Percentiles rank a stretch among this genome's conserved stretches.
Conservation (phyloP, 2,888 invertebrate genomes). For the Limnephilus auricula region DNA sequence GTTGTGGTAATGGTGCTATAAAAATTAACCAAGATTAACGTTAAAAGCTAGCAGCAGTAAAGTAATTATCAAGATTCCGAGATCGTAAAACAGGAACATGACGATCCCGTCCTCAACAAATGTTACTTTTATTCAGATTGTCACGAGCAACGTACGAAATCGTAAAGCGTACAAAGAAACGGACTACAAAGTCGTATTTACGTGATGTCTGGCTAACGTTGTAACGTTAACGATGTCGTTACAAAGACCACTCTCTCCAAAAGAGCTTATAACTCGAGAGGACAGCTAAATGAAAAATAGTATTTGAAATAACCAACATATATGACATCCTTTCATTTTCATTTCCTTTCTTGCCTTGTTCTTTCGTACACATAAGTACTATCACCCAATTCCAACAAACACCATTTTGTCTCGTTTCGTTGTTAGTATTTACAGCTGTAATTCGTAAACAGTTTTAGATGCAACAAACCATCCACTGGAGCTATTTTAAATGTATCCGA, state of each 20-base stretch:
- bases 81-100: background rate
- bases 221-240: background rate
- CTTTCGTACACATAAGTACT: no score
- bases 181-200: background rate
- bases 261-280: background rate
- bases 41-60: background rate
- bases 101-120: background rate
- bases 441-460: no score
- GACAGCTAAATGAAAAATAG: background rate
- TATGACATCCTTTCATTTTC: no score
- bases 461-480: no score
- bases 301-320: no score
- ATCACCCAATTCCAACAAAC: no score
- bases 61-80: background rate
- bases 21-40: background rate
- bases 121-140: background rate
- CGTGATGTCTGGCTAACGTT: background rate
- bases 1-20: background rate
- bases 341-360: no score
- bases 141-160: background rate
- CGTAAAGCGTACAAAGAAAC: background rate
- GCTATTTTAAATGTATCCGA: no score
- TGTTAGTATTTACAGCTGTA: no score
- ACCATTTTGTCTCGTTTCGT: no score
- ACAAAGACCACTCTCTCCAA: background rate